These are phyloP conservation scores for Coregonus sp. DNA, from an alignment of 2,797 vertebrate species.

Conservation along the genomic window DNA sequence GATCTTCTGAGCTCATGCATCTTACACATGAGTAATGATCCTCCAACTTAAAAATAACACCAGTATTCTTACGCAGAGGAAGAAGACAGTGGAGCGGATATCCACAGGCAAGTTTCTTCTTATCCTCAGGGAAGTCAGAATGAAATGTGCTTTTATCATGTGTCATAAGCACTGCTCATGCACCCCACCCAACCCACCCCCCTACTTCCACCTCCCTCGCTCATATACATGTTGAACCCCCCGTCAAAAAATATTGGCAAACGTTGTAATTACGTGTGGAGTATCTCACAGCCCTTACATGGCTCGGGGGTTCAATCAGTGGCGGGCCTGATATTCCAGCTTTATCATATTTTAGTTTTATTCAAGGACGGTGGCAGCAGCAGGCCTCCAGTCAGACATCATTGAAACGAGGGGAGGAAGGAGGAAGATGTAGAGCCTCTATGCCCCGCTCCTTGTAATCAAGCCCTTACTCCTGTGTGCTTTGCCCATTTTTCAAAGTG, in stretches of 20 bases:
- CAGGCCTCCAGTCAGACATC: slow-evolving; percentile 71
- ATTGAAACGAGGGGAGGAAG: slow-evolving; percentile 65
- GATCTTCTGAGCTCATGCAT: slow-evolving; percentile 39
- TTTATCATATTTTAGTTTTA: slow-evolving; percentile 75
- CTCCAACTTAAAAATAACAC: slow-evolving; percentile 54
- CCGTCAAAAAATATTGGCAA: slow-evolving; percentile 66
- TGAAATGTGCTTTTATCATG: slow-evolving; percentile 70
- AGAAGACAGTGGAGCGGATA: slow-evolving; percentile 1
- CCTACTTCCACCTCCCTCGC: neutral
- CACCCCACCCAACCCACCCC: neutral
- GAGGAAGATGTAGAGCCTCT: slow-evolving; percentile 7
- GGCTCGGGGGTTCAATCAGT: slow-evolving; percentile 57
- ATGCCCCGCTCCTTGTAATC: slow-evolving; percentile 64
- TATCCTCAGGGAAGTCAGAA: slow-evolving; percentile 51
- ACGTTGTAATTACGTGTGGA: slow-evolving; percentile 60
- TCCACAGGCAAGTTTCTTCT: slow-evolving; percentile 17
- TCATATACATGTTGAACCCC: slow-evolving; percentile 42
- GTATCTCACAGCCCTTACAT: slow-evolving; percentile 53
- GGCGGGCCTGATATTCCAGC: slow-evolving; percentile 62
- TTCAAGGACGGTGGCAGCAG: slow-evolving; percentile 67
- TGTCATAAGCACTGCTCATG: slow-evolving; percentile 55
- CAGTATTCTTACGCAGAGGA: slow-evolving; percentile 14
- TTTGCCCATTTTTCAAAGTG: slow-evolving; percentile 67
- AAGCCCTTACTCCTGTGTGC: slow-evolving; percentile 65
- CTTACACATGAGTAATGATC: slow-evolving; percentile 63